These are phyloP conservation scores for Acanthaster planci DNA, from an alignment of 35 echinoderm and acorn worm species.

Conservation along the genomic window DNA sequence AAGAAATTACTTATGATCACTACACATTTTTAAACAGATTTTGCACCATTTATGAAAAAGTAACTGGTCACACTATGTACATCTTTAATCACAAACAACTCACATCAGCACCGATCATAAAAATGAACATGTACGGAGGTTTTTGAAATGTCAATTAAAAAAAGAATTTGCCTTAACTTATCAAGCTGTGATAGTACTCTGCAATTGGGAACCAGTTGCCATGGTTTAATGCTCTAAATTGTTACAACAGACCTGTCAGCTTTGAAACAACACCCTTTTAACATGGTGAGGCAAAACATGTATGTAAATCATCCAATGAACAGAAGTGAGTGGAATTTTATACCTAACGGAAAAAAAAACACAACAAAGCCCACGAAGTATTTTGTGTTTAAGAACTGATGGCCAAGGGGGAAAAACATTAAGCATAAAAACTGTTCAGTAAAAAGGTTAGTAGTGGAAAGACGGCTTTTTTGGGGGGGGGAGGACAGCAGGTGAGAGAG, in stretches of 20 bases:
- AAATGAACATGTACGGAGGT: background rate
- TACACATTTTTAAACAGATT: background rate
- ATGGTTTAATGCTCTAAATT: too few relatives aligned
- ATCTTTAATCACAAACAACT: conserved; percentile 14
- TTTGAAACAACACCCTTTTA: conserved; percentile 16
- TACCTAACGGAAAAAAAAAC: background rate
- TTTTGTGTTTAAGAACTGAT: conserved; percentile 18
- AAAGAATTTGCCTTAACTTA: background rate
- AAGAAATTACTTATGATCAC: background rate
- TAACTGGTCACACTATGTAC: background rate
- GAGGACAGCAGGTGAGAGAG: background rate
- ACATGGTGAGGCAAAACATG: background rate
- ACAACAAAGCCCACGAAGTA: background rate
- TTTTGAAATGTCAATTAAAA: background rate
- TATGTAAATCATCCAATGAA: conserved; percentile 23
- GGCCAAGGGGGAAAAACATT: background rate
- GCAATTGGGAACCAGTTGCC: too few relatives aligned
- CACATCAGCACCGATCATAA: background rate
- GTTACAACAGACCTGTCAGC: conserved; percentile 23
- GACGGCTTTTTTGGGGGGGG: conserved; percentile 1
- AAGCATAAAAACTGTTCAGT: background rate
- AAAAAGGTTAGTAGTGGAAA: conserved; percentile 7
- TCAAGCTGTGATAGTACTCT: too few relatives aligned
- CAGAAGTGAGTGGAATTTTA: conserved; percentile 7
- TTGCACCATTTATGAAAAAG: background rate